Base-by-base conservation (phyloP, 2,113 vertebrate species). In the Plotosus lineatus region DNA sequence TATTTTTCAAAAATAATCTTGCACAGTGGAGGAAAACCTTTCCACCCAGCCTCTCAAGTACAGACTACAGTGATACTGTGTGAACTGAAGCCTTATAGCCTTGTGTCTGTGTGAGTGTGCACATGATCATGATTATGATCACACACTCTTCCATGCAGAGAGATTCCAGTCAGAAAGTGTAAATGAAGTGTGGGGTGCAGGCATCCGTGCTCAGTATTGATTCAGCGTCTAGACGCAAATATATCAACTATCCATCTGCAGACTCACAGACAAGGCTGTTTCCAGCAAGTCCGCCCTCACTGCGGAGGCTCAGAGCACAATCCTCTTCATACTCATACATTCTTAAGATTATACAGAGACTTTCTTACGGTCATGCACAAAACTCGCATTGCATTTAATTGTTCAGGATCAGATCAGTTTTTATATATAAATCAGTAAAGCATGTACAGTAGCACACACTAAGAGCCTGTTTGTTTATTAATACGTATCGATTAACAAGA, bases 181-280 rank as follows among this genome's bases (percentile, higher is more conserved):
- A 92, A 92, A 93, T 90, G 89, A 92, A 92, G 89, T 91, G 90
- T 90, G 89, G 90, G 91, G 90, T 82, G 82, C 81, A 81, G 80
- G 91, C 90, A 88, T 84, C 89, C 88, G 89, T 90, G 89, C 90
- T 88, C 85, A 83, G 77, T 92, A 95, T 96, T 88, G 95, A 96
- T 96, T 94, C 91, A 88, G 91, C 92, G 95, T 95, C 95, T 95
- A 95, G 95, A 96, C 94, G 91, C 91, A 95, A 94, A 95, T 94
- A 93, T 94, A 97, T 95, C 95, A 95, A 91, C 93, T 95, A 94
- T 94, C 94, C 92, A 89, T 93, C 92, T 92, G 91, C 91, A 93
- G 93, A 91, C 91, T 91, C 88, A 88, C 92, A 90, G 91, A 89
- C 92, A 75, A 76, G 79, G 68, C 75, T 33, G 74, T 60, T 72